Percentiles rank a stretch among this genome's conserved stretches.
These are phyloP conservation scores for Scaptomyza hsui DNA, from an alignment of 1,140 invertebrate genomes.

Conservation along the genomic window DNA sequence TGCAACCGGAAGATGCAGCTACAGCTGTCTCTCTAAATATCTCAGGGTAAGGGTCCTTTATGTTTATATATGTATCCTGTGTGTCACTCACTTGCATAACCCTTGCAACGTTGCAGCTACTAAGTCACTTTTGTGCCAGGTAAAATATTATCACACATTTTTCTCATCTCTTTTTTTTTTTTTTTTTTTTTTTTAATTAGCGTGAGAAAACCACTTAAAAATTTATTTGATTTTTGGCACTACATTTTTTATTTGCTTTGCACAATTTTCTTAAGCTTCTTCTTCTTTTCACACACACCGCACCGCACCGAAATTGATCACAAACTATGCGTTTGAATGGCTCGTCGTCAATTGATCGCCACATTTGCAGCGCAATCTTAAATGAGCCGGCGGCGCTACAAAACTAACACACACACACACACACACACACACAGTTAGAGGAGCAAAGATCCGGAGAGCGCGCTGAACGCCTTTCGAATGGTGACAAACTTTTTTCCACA, in stretches of 20 bases:
- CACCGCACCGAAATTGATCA: slow-evolving; percentile 18
- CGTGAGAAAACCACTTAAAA: slow-evolving; percentile 60
- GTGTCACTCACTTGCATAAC: slow-evolving; percentile 45
- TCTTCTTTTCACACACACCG: slow-evolving; percentile 13
- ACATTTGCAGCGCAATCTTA: neutral
- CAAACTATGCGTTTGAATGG: slow-evolving; percentile 38
- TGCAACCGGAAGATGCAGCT: slow-evolving; percentile 65
- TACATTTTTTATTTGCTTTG: neutral
- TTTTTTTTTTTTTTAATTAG: slow-evolving; percentile 54
- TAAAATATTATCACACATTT: neutral
- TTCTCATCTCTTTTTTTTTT: slow-evolving; percentile 7
- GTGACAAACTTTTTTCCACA: slow-evolving; percentile 20
- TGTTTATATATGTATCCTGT: neutral
- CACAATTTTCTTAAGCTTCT: neutral
- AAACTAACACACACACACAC: slow-evolving; percentile 13
- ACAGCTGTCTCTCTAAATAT: slow-evolving; percentile 27
- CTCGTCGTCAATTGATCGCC: slow-evolving; percentile 53
- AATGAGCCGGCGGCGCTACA: slow-evolving; percentile 18
- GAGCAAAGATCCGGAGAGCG: slow-evolving; percentile 15
- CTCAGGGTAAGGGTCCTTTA: too few species aligned
- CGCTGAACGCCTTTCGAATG: neutral
- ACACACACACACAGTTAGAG: slow-evolving; percentile 6
- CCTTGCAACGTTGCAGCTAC: slow-evolving; percentile 13
- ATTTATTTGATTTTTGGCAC: slow-evolving; percentile 4
- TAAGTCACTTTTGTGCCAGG: neutral